These are phyloP conservation scores for Cephus pygmeus DNA, from an alignment of 2,888 invertebrate genomes.

Conservation along the genomic window DNA sequence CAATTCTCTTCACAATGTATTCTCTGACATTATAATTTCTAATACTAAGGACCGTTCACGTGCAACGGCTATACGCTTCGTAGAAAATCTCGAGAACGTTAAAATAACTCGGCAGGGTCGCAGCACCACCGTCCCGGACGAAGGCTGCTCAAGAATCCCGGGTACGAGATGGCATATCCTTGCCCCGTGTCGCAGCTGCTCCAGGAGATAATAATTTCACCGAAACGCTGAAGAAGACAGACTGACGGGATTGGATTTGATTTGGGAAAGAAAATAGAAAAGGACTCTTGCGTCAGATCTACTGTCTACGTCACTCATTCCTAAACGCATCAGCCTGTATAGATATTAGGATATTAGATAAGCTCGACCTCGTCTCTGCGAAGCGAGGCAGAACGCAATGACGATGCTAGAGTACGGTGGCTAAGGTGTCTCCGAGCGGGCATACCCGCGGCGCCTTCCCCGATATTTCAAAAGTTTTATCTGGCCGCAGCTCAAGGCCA, in stretches of 20 bases:
- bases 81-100: slow-evolving; percentile 5
- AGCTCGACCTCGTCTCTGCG: background rate
- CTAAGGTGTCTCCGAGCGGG: slow-evolving; percentile 21
- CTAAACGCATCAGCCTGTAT: background rate
- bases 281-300: background rate
- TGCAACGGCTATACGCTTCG: background rate
- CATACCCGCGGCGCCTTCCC: slow-evolving; percentile 35
- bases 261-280: background rate
- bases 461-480: slow-evolving; percentile 61
- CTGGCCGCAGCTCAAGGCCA: slow-evolving; percentile 60
- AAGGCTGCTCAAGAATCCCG: slow-evolving; percentile 30
- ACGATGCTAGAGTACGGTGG: background rate
- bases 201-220: background rate
- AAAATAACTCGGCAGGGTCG: slow-evolving; percentile 23
- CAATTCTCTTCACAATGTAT: background rate
- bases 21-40: background rate
- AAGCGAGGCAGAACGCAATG: slow-evolving; percentile 2
- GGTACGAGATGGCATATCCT: slow-evolving; percentile 16
- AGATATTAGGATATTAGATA: background rate
- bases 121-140: slow-evolving; percentile 14
- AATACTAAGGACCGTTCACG: background rate
- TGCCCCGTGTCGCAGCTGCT: background rate
- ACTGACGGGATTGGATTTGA: background rate
- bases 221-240: no score
- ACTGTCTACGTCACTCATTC: background rate